Conservation (phyloP, 2,113 vertebrate genomes). For the Mustela nigripes region DNA sequence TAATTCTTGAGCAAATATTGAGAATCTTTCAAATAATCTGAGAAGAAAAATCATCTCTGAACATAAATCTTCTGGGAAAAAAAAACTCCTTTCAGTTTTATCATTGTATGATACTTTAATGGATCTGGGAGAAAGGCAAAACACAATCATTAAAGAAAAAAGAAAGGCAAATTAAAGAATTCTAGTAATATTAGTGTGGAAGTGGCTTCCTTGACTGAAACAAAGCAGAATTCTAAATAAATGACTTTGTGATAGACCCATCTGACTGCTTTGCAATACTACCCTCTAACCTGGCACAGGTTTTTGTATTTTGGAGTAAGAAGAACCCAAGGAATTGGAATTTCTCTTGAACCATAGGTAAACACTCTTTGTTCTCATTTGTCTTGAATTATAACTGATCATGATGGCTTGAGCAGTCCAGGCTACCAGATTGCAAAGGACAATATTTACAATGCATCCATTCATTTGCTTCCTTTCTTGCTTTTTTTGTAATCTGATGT, state of each 20-base stretch:
- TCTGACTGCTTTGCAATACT: constrained; percentile 75
- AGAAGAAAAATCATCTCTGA: constrained; percentile 51
- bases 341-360: constrained; percentile 39
- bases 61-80: constrained; percentile 62
- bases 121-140: constrained; percentile 61
- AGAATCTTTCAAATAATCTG: constrained; percentile 72
- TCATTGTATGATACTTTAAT: constrained; percentile 72
- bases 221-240: constrained; percentile 48
- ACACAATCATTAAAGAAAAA: constrained; percentile 67
- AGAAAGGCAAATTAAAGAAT: constrained; percentile 74
- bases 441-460: not conserved
- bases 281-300: constrained; percentile 45
- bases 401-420: not conserved
- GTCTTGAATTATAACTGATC: constrained; percentile 58
- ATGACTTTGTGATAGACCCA: constrained; percentile 77
- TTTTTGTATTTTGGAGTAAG: constrained; percentile 49
- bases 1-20: constrained; percentile 74
- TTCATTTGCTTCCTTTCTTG: constrained; percentile 23
- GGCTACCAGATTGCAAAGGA: constrained; percentile 41
- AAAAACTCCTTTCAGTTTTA: constrained; percentile 70
- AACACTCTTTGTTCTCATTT: constrained; percentile 56
- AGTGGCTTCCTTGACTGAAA: constrained; percentile 68
- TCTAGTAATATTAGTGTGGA: constrained; percentile 68
- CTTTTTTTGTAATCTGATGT: constrained; percentile 8
- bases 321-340: constrained; percentile 68